Evolutionary conservation across 2,888 invertebrate genomes (phyloP), one percentile per base, ranked within the genome.

Genomic region (Cantharis nigra): DNA sequence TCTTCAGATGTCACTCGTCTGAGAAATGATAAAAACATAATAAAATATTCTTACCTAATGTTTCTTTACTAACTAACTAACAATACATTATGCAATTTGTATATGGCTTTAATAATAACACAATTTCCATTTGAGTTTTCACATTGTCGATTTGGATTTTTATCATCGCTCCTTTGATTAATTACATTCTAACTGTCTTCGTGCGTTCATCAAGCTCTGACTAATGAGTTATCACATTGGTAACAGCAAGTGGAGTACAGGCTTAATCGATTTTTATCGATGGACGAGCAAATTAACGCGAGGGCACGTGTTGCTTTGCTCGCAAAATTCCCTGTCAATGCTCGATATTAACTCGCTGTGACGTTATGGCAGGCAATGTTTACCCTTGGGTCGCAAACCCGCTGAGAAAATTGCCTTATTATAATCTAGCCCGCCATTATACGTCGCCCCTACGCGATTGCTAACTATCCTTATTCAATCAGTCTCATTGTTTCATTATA

Each of bases 1-100:
- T 87, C 87, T 87, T 86, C 84, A 85, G 85, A 86, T 87, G 87
- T 87, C 87, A 87, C 85, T 86, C 86, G 85, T 87, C 86, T 87
- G 87, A 86, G 85, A 86, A 87, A 85, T 84, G 83, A 86, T 84
- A 85, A 86, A 86, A 86, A 86, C 83, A 83, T 82, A 83, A 82
- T 81, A 80, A 83, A 83, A 85, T 84, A 84, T 83, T 85, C 83
- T 83, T 83, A 81, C 83, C 82, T 85, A 82, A 83, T 81, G 81
- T 83, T 79, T 80, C 74, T 49, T 28, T 20, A 18, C 73, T 76
- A 76, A 78, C 76, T 78, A 49, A 78, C 74, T 49, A 30, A n/a
- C 65, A 64, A 72, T 71, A 73, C 76, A 73, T 76, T 76, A 76
- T 75, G 75, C 78, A 78, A 78, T 75, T 64, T 72, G 71, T 75